phyloP scores from a whole-genome alignment of 2,113 vertebrate genomes.

The Sturnira hondurensis region DNA sequence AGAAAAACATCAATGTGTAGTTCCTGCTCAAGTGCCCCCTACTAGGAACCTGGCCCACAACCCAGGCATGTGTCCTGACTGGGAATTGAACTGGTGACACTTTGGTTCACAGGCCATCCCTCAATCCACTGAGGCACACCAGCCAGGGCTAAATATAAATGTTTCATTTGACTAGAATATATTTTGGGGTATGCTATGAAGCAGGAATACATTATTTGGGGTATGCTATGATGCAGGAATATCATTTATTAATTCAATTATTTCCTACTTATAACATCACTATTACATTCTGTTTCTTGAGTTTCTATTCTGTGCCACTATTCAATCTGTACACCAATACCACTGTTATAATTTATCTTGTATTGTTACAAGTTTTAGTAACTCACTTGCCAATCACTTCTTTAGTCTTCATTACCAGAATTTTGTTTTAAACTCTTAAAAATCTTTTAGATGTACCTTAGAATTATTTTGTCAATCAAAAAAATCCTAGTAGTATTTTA shows the following conservation, averaged over 20 bases:
- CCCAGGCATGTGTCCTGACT: no score
- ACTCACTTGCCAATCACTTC: not conserved
- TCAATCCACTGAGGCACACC: no score
- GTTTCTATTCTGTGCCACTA: not conserved
- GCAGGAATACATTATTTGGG: no score
- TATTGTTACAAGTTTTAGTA: not conserved
- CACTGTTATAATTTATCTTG: not conserved
- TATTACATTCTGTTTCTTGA: slow-evolving; percentile 8
- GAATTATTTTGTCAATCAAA: not conserved
- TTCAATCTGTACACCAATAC: not conserved
- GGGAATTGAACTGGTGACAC: no score
- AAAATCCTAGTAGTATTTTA: not conserved
- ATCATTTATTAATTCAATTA: not conserved
- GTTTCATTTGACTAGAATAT: not conserved
- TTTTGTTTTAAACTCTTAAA: not conserved
- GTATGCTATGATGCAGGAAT: slow-evolving; percentile 10
- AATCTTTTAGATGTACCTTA: slow-evolving; percentile 18
- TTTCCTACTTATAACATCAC: not conserved
- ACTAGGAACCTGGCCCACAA: no score
- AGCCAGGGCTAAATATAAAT: no score
- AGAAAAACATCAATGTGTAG: no score
- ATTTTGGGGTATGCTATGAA: not conserved
- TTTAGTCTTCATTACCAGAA: not conserved
- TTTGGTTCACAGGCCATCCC: no score
- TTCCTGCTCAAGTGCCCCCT: no score